Percentiles rank a stretch among this genome's conserved stretches.
Evolutionary conservation across 2,888 invertebrate species (phyloP).

Genomic region (Campoletis raptor): DNA sequence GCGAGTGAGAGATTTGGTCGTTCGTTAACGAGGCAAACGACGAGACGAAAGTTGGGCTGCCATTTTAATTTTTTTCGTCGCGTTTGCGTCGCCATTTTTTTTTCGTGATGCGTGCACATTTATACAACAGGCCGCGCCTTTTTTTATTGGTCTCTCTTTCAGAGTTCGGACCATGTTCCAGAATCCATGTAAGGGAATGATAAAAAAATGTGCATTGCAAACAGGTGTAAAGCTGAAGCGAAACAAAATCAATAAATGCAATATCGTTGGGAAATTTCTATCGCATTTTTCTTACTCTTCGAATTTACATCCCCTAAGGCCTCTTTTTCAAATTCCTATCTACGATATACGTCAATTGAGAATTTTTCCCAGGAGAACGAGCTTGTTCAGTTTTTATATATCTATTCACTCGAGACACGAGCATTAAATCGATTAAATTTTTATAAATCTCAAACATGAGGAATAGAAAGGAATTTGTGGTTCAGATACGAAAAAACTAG

Average conservation of each 20-base stretch:
- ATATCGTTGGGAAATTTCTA: not conserved
- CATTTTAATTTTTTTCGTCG: conserved; percentile 16
- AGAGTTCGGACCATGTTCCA: not conserved
- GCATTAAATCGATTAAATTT: not conserved
- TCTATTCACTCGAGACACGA: not conserved
- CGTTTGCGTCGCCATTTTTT: not conserved
- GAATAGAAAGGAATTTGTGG: not conserved
- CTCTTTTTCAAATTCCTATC: not conserved
- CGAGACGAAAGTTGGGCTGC: conserved; percentile 44
- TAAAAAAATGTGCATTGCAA: conserved; percentile 1
- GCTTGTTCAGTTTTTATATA: not conserved
- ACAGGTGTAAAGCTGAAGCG: not conserved
- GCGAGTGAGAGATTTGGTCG: conserved; percentile 52
- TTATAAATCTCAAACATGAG: not conserved
- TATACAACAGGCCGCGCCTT: not conserved
- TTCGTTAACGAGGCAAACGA: conserved; percentile 55
- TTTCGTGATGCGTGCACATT: not conserved
- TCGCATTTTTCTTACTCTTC: not conserved
- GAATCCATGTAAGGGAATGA: conserved; percentile 1
- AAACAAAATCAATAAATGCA: not conserved
- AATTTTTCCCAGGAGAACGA: conserved; percentile 2
- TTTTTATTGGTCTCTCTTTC: not conserved
- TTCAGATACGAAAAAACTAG: not conserved
- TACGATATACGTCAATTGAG: not conserved
- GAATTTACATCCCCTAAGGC: not conserved